Conservation (phyloP, 64 coral and sea anemone genomes). For the Pachyseris speciosa region DNA sequence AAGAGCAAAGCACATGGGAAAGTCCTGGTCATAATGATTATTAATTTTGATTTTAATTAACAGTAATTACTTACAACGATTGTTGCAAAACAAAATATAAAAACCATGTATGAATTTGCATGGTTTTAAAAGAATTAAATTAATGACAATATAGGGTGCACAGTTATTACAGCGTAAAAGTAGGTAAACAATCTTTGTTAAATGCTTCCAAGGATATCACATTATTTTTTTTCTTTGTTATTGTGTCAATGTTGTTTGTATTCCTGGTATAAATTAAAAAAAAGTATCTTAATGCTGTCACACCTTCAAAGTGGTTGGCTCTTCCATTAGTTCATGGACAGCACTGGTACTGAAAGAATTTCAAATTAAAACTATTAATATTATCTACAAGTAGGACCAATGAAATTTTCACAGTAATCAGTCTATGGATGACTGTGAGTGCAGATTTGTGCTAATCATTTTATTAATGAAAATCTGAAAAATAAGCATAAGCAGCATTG, state of each 20-base stretch:
- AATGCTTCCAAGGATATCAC: neutral
- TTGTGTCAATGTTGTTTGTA: neutral
- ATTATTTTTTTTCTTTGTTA: neutral
- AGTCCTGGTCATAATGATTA: no score
- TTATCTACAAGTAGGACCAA: no score
- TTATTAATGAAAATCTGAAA: neutral
- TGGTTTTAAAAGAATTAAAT: neutral
- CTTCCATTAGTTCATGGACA: neutral
- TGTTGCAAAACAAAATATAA: no score
- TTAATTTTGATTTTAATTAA: no score
- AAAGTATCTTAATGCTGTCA: neutral
- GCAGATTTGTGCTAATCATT: no score
- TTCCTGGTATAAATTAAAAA: neutral
- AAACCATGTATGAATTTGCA: neutral
- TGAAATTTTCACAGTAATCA: no score
- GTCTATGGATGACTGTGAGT: no score
- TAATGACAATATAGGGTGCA: no score
- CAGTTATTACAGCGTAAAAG: neutral
- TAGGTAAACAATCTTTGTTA: neutral
- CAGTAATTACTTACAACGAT: no score
- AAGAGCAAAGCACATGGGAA: no score
- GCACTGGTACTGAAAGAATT: neutral
- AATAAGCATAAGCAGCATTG: constrained; percentile 4
- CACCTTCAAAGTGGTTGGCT: constrained; percentile 5
- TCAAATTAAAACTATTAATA: no score